Evolutionary conservation across 2,113 vertebrate genomes (phyloP).

Genomic region (Taxidea taxus): DNA sequence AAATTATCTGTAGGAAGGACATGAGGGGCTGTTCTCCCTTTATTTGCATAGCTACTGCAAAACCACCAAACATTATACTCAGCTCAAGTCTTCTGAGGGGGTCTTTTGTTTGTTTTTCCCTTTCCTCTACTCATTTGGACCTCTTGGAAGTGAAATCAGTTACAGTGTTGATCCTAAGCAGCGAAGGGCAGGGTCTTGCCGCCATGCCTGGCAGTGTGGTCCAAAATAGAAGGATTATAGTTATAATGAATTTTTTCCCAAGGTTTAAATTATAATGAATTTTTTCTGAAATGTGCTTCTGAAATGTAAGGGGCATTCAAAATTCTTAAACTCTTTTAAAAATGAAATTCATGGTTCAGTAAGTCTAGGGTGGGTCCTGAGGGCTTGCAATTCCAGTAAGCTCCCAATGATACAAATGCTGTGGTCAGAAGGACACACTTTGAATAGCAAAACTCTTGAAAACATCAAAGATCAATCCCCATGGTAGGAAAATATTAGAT

Average conservation of each 20-base stretch:
- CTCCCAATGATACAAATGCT: neutral
- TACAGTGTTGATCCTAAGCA: neutral
- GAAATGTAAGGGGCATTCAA: neutral
- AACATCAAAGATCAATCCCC: neutral
- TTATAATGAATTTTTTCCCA: neutral
- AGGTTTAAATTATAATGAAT: neutral
- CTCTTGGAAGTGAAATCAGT: neutral
- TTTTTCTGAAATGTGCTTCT: neutral
- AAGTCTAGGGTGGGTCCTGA: neutral
- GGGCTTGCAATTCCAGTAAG: neutral
- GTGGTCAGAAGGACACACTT: neutral
- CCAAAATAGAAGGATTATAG: neutral
- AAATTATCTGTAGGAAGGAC: neutral
- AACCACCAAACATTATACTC: neutral
- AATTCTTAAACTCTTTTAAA: neutral
- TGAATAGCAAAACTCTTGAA: neutral
- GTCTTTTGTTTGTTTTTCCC: neutral
- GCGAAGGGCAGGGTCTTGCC: neutral
- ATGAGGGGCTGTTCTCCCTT: too few relatives aligned
- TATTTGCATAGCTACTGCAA: neutral
- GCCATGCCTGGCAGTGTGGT: neutral
- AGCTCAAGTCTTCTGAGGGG: neutral
- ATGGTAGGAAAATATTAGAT: neutral
- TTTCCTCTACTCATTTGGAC: neutral
- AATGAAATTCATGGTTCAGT: neutral